Evolutionary conservation across 2,797 vertebrate species (phyloP), one percentile per base, ranked within the genome.

Genomic region (Monodelphis domestica): DNA sequence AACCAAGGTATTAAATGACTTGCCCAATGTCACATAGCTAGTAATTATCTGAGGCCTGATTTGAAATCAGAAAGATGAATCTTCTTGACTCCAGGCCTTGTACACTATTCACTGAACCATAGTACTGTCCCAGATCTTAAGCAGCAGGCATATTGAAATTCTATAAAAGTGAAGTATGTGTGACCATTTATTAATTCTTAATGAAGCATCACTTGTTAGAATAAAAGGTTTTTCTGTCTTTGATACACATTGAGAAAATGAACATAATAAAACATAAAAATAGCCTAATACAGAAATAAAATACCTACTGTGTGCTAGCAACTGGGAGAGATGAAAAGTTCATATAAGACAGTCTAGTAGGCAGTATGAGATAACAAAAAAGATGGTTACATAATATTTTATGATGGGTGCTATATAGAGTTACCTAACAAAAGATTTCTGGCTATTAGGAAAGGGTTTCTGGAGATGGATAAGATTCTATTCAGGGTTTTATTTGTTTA

Each of bases 171-270:
- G n/a, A 38, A 53, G 59, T 88, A 93, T 29, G 3, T 88, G 91
- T 94, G 15, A 24, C 56, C 59, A 45, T 84, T 87, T 94, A 45
- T 95, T 95, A 92, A 95, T 59, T 91, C 87, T 89, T 90, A 93
- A 59, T 90, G 92, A 93, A 95, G 91, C 45, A 88, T 29, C 84
- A 92, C 38, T 24, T 84, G 93, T 29, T 88, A 63, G 38, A 78
- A 94, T 95, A 90, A 92, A 38, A 95, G 38, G 89, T 90, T 52
- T 92, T 95, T 52, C 21, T 96, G 94, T 88, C 92, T 53, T 52
- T 91, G 15, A 7, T 94, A 92, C 90, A 92, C 14, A 53, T 21
- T 87, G 28, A 84, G 1, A 84, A 45, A 84, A 9, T 84, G 84
- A 84, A 50, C 24, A 84, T 45, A 45, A 78, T 84, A 24, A 84